Conservation (phyloP, 2,888 invertebrate species). For the Vanessa cardui region DNA sequence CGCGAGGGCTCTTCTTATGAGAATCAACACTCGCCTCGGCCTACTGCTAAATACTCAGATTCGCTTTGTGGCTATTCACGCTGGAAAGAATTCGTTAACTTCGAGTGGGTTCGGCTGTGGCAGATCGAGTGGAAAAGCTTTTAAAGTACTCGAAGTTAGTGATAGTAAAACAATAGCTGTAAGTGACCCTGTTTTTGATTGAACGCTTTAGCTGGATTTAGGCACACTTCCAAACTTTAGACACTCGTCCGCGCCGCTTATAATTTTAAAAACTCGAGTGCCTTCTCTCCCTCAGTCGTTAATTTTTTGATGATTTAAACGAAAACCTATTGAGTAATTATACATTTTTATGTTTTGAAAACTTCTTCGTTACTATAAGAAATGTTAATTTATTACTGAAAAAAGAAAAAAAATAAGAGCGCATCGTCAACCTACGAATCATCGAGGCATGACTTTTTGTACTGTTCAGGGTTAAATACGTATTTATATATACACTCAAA, state of each 20-base stretch:
- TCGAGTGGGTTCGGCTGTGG: conserved; percentile 20
- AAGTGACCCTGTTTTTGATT: conserved; percentile 17
- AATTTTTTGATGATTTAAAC: neutral
- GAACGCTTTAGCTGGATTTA: conserved; percentile 15
- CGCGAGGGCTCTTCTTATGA: conserved; percentile 48
- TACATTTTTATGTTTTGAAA: too few species aligned
- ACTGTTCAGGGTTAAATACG: too few species aligned
- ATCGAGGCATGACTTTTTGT: too few species aligned
- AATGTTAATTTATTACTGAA: too few species aligned
- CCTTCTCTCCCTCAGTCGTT: neutral
- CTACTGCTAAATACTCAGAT: conserved; percentile 43
- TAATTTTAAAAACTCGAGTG: conserved; percentile 8
- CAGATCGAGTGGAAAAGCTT: conserved; percentile 32
- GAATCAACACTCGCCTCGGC: conserved; percentile 51
- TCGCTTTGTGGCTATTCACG: conserved; percentile 33
- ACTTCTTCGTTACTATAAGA: too few species aligned
- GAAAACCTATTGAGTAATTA: too few species aligned
- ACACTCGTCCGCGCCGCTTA: conserved; percentile 16
- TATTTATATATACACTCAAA: too few species aligned
- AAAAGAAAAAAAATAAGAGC: too few species aligned
- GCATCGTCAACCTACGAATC: too few species aligned
- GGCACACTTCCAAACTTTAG: conserved; percentile 13
- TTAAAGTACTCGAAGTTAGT: conserved; percentile 29
- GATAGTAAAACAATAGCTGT: conserved; percentile 30
- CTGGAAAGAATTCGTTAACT: conserved; percentile 35